Conservation (phyloP, 2,113 vertebrate species). For the Addax nasomaculatus region DNA sequence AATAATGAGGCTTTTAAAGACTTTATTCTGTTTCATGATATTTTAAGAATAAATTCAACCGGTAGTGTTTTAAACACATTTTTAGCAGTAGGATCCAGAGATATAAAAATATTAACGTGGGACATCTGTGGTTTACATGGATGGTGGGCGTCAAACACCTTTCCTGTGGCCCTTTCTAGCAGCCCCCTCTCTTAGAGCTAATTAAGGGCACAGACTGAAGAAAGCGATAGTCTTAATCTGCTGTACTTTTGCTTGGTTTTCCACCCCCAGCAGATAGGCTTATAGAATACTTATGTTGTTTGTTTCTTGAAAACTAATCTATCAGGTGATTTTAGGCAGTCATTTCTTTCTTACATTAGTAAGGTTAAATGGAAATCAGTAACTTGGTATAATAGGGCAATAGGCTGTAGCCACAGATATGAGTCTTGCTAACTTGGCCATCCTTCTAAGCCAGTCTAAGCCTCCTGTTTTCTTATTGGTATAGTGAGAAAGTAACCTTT, state of each 20-base stretch:
- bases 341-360: neutral
- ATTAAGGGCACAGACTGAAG: neutral
- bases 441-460: neutral
- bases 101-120: neutral
- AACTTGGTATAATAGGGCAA: neutral
- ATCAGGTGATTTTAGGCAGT: neutral
- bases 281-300: neutral
- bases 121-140: neutral
- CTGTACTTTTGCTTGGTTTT: neutral
- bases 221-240: neutral
- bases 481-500: neutral
- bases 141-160: neutral
- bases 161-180: neutral
- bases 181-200: neutral
- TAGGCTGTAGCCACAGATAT: neutral
- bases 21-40: neutral
- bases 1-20: neutral
- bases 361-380: neutral
- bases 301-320: neutral
- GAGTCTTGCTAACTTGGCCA: neutral
- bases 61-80: neutral
- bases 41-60: neutral
- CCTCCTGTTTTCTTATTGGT: neutral
- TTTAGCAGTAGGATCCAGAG: neutral
- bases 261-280: neutral